Conservation (phyloP, 2,888 invertebrate species). For the Cactoblastis cactorum region DNA sequence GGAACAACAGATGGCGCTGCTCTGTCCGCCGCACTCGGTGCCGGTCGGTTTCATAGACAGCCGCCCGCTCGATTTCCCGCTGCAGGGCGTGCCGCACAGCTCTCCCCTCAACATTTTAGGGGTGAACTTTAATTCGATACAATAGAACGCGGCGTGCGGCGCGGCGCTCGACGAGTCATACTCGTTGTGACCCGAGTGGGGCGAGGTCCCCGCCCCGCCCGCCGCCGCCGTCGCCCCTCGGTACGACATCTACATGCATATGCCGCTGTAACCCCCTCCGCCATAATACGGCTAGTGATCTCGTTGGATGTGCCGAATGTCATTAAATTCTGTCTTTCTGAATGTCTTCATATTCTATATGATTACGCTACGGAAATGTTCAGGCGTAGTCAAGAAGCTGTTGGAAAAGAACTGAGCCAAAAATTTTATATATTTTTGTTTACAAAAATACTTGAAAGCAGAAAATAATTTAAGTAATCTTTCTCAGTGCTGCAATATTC, state of each 20-base stretch:
- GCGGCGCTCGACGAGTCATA: constrained; percentile 42
- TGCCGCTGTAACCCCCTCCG: constrained; percentile 36
- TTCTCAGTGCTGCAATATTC: no score
- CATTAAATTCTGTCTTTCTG: no score
- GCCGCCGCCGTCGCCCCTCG: constrained; percentile 26
- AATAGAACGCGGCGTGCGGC: constrained; percentile 77
- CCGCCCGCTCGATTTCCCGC: constrained; percentile 84
- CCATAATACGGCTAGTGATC: neutral
- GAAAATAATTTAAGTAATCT: no score
- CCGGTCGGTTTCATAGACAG: constrained; percentile 85
- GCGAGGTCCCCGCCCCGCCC: constrained; percentile 30
- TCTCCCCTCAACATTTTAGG: constrained; percentile 85
- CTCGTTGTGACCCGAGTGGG: constrained; percentile 68
- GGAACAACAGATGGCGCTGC: constrained; percentile 72
- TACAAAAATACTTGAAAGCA: no score
- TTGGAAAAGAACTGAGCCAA: no score
- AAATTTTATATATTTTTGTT: no score
- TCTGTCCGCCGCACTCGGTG: constrained; percentile 83
- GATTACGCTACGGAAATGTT: no score
- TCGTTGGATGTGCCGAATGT: constrained; percentile 36
- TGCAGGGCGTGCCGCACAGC: constrained; percentile 81
- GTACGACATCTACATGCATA: constrained; percentile 44
- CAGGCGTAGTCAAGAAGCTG: no score
- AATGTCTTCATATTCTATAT: no score
- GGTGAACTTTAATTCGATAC: constrained; percentile 88